phyloP scores from a whole-genome alignment of 2,888 invertebrate genomes.

The Eupelmus urozonus region DNA sequence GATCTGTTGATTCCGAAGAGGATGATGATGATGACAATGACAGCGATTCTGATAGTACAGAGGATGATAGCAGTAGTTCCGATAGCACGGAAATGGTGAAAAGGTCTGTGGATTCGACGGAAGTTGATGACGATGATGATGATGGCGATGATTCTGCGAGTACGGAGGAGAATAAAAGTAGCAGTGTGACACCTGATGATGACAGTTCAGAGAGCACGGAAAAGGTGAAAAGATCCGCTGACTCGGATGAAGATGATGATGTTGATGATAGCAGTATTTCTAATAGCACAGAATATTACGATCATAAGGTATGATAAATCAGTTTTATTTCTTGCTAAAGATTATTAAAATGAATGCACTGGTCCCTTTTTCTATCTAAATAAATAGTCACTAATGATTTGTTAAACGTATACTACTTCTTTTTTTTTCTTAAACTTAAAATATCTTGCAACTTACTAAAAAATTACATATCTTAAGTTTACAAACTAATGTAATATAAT shows the following conservation, averaged over 20 bases:
- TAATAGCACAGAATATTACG: slow-evolving; percentile 12
- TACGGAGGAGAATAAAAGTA: neutral
- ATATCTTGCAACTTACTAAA: neutral
- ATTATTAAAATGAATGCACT: neutral
- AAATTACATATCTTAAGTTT: neutral
- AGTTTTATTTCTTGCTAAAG: neutral
- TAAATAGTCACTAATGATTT: no score
- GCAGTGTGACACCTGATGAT: neutral
- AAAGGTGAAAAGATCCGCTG: neutral
- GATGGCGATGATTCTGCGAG: neutral
- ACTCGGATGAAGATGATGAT: neutral
- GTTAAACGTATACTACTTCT: no score
- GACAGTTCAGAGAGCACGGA: neutral
- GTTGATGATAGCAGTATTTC: neutral
- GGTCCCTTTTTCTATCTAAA: neutral
- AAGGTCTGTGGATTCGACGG: slow-evolving; percentile 24
- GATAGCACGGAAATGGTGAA: neutral
- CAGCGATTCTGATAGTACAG: neutral
- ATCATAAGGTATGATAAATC: slow-evolving; percentile 27
- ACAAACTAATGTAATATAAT: neutral
- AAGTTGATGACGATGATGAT: neutral
- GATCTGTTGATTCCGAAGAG: slow-evolving; percentile 6
- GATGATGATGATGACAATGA: neutral
- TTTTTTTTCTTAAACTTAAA: neutral
- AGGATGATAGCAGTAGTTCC: neutral